These are phyloP conservation scores for Leptinotarsa juncta DNA, from an alignment of 2,888 invertebrate genomes.

Conservation along the genomic window DNA sequence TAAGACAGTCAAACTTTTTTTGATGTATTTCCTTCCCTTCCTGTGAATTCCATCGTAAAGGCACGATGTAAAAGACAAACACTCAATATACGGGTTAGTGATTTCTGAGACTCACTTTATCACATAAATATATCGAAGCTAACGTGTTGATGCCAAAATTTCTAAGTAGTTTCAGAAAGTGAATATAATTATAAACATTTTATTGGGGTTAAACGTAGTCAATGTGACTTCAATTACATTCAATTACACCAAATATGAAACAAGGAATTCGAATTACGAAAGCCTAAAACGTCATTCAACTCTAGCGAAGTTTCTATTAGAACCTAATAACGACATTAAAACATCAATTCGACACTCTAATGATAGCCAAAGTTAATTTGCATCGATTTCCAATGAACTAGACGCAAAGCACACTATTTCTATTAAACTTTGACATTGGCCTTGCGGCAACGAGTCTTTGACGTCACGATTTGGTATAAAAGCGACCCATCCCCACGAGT, in stretches of 20 bases:
- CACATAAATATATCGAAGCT: too few species aligned
- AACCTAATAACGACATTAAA: background rate
- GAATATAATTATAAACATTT: background rate
- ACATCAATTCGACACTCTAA: background rate
- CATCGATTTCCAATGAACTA: constrained; percentile 25
- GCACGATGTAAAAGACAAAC: too few species aligned
- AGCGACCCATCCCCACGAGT: background rate
- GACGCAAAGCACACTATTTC: constrained; percentile 20
- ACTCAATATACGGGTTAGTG: too few species aligned
- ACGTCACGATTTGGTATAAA: constrained; percentile 5
- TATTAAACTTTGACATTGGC: constrained; percentile 28
- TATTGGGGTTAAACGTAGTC: background rate
- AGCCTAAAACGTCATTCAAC: background rate
- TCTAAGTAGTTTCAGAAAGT: too few species aligned
- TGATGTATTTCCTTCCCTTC: too few species aligned
- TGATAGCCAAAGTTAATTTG: constrained; percentile 13
- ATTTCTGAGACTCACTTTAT: too few species aligned
- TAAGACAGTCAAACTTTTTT: too few species aligned
- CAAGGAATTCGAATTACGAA: background rate
- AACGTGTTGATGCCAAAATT: too few species aligned
- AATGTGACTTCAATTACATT: background rate
- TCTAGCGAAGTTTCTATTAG: background rate
- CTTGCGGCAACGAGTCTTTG: constrained; percentile 6
- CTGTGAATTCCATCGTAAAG: too few species aligned
- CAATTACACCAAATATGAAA: constrained; percentile 4